phyloP scores from a whole-genome alignment of 2,113 vertebrate genomes.

The Myocastor coypus region DNA sequence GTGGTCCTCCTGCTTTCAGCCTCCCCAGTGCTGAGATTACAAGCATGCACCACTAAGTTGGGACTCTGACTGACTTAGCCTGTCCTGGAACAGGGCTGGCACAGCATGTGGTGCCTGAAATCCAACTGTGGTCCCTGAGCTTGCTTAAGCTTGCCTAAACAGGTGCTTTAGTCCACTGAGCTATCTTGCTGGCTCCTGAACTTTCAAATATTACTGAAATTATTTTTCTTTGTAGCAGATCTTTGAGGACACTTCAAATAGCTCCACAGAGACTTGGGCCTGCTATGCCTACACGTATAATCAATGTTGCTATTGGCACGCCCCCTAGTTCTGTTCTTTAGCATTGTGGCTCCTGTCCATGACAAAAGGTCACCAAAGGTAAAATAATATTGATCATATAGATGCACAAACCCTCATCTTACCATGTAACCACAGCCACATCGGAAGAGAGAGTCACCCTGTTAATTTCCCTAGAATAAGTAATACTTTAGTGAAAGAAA shows the following conservation, averaged over 20 bases:
- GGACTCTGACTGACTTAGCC: no score
- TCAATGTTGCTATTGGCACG: neutral
- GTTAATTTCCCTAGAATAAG: slow-evolving; percentile 44
- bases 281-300: neutral
- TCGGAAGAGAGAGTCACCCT: neutral
- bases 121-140: no score
- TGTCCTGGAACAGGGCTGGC: no score
- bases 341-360: neutral
- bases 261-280: neutral
- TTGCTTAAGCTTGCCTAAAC: no score
- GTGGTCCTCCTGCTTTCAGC: no score
- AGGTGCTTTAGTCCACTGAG: no score
- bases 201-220: neutral
- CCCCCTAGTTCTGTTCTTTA: neutral
- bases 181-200: neutral
- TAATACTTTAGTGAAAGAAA: slow-evolving; percentile 7
- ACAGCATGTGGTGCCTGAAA: no score
- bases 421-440: neutral
- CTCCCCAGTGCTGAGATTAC: no score
- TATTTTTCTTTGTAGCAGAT: neutral
- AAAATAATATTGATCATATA: slow-evolving; percentile 6
- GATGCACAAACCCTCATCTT: neutral
- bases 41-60: no score
- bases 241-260: neutral
- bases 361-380: neutral